Evolutionary conservation across 2,113 vertebrate species (phyloP).

Genomic region (Saccopteryx leptura): DNA sequence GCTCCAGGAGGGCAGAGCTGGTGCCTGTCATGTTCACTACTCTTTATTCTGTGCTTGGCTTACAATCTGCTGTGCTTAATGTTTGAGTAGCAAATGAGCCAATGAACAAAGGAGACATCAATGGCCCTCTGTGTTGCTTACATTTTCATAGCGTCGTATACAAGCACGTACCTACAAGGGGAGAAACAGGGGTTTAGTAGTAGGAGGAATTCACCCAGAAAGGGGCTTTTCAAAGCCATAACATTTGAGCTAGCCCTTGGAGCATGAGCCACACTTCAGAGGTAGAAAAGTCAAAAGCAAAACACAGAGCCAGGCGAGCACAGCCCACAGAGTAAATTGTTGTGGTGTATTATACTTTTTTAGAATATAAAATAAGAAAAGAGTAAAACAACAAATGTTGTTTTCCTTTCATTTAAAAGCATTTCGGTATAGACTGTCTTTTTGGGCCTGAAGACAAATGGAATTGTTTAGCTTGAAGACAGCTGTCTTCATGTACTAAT

Average conservation of each 20-base stretch:
- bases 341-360: not conserved
- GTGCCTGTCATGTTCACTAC: not conserved
- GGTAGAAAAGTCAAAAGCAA: not conserved
- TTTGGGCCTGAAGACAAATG: conserved; percentile 34
- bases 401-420: conserved; percentile 56
- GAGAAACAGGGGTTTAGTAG: not conserved
- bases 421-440: conserved; percentile 36
- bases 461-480: conserved; percentile 39
- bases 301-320: not conserved
- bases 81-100: not conserved
- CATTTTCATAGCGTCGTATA: not conserved
- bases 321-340: not conserved
- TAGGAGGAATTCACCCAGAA: not conserved
- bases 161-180: not conserved
- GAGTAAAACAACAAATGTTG: not conserved
- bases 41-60: not conserved
- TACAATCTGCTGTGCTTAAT: not conserved
- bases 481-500: not conserved
- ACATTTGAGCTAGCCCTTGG: not conserved
- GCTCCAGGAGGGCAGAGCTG: not conserved
- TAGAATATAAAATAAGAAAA: conserved; percentile 64
- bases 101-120: not conserved
- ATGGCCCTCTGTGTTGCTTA: not conserved
- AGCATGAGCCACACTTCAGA: not conserved
- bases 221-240: not conserved